Evolutionary conservation across 2,888 invertebrate genomes (phyloP), one percentile per base, ranked within the genome.

Genomic region (Eremobia ochroleuca): DNA sequence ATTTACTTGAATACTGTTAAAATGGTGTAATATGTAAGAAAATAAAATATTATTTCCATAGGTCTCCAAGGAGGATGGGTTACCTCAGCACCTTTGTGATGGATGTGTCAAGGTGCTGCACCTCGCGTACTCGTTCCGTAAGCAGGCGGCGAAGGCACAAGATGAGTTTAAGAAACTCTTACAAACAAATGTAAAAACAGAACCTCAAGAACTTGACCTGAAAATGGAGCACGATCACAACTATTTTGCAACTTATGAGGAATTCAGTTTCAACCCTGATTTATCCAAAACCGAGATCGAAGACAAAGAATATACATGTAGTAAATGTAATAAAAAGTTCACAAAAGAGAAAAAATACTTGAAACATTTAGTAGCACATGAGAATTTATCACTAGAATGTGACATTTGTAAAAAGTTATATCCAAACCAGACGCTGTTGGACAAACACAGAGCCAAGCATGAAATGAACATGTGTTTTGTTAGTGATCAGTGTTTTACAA

Each of bases 81-180:
- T 98, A 74, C 97, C 98, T 0, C 97, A 97, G 88, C 96, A 96
- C 73, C 94, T 98, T 68, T 98, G 98, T 88, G 88, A 93, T 81
- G 92, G 94, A 13, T 98, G 98, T 91, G 94, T 96, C 1, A 94
- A 94, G 77, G 93, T 95, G 73, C 93, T 97, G 28, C 93, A 97
- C 75, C 92, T 95, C 13, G 92, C 97, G 18, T 97, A 97, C 88
- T 90, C 90, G 82, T 95, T 96, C 87, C 93, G 95, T 55, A 90
- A 83, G 58, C 94, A 94, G 88, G 95, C 93, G 6, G 83, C 91
- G 13, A 91, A 93, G 79, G 88, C 92, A 4, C 93, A 96, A 64
- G 88, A 91, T n/a, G 92, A 94, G 78, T 91, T 94, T 18, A 93
- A 91, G 88, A 93, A 92, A 74, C 85, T 94, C 5, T 79, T 93